Base-by-base conservation (phyloP, 2,888 invertebrate genomes). In the Dynastes tityus region DNA sequence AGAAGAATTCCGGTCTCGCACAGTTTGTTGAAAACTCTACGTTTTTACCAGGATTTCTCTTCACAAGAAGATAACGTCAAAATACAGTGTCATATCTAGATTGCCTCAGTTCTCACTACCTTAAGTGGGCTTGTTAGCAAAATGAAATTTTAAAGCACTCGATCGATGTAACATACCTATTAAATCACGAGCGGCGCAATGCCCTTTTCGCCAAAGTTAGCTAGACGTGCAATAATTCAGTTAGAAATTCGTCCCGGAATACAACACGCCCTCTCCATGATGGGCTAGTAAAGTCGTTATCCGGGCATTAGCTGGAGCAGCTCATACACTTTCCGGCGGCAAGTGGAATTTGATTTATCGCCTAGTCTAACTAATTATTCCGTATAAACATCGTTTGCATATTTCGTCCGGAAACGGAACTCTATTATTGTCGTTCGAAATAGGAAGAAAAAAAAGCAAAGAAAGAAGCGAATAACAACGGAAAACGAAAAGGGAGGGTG, bases 341-440 rank as follows among this genome's bases (percentile, higher is more conserved):
- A 37, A 45, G 58, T 16, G 61, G 58, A 73, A 73, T 73, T 61
- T 73, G 58, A 73, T 73, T 73, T 73, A 73, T 73, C 73, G 73
- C 73, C 73, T 58, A 58, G 73, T 73, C 58, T 27, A 61, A 73
- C 73, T 58, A 73, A 73, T 73, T 73, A 73, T 58, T 58, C 73
- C 58, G 40, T 40, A 73, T 73, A 73, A 73, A 73, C 73, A 58
- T 73, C 73, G 73, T 73, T 73, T 73, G 73, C 73, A 73, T 73
- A 58, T 73, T 73, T 73, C 58, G 61, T 22, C 58, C 40, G 73
- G 73, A 73, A 73, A 58, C 37, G 55, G 37, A 58, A 73, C 58
- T 73, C 37, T 22, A 73, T 73, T 73, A 73, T 73, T 73, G 61
- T 61, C 61, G 73, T 40, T 58, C 22, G 58, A 73, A 73, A 58